phyloP scores from a whole-genome alignment of 2,113 vertebrate genomes.

The Odocoileus virginianus region DNA sequence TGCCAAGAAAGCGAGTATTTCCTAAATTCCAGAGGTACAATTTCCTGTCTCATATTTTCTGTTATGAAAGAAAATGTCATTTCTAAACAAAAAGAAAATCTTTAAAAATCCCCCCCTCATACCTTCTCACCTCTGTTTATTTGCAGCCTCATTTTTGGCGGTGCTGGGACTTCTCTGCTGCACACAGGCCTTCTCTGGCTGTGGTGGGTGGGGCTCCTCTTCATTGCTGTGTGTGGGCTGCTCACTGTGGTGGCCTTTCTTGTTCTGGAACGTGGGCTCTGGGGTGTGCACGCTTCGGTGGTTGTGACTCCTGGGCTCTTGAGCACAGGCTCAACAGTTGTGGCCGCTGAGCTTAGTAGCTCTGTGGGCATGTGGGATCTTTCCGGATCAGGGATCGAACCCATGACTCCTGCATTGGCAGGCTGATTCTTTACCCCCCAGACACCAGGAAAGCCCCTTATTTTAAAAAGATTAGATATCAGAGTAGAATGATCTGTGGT shows the following conservation, averaged over 20 bases:
- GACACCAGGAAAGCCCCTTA: background rate
- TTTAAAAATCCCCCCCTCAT: background rate
- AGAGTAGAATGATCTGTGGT: constrained; percentile 28
- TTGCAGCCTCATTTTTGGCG: background rate
- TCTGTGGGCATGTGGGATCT: background rate
- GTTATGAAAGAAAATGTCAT: background rate
- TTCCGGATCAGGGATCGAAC: background rate
- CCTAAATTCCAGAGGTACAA: background rate
- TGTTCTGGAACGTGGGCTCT: background rate
- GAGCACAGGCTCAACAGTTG: background rate
- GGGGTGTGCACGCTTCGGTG: fast-evolving
- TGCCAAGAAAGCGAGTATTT: constrained; percentile 39
- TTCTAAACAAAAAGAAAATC: background rate
- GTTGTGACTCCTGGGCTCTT: background rate
- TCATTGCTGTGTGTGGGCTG: background rate
- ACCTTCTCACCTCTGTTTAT: background rate
- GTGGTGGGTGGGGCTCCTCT: background rate
- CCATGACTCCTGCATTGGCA: background rate
- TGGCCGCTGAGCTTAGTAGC: background rate
- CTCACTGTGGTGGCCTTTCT: background rate
- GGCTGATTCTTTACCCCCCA: background rate
- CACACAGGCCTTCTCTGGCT: background rate
- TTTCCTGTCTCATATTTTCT: constrained; percentile 31
- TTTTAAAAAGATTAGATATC: constrained; percentile 30
- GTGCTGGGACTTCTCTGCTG: background rate